Evolutionary conservation across 2,888 invertebrate genomes (phyloP).

Genomic region (Augiades crinisus): DNA sequence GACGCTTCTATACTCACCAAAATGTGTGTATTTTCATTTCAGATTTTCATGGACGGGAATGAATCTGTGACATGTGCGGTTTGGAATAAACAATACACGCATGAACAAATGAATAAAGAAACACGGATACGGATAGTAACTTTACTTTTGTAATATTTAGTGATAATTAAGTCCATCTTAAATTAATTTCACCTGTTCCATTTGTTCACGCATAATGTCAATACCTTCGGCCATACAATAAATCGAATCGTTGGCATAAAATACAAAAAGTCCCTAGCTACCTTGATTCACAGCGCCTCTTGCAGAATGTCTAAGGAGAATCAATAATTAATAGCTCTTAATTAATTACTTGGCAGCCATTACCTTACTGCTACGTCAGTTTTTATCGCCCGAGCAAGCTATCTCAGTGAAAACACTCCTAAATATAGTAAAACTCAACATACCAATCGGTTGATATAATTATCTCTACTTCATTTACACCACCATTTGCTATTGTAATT

Average conservation of each 20-base stretch:
- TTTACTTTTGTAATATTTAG: too few relatives aligned
- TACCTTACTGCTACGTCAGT: conserved; percentile 42
- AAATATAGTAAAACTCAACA: conserved; percentile 42
- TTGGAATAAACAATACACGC: too few relatives aligned
- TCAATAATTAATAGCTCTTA: conserved; percentile 62
- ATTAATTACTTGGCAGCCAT: conserved; percentile 63
- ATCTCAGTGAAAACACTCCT: conserved; percentile 37
- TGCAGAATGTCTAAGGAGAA: conserved; percentile 51
- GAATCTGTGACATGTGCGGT: too few relatives aligned
- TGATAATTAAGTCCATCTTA: too few relatives aligned
- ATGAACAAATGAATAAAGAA: too few relatives aligned
- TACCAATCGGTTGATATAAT: conserved; percentile 11
- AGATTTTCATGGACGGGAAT: too few relatives aligned
- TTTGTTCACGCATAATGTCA: conserved; percentile 1
- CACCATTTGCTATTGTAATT: not conserved
- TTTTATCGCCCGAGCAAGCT: conserved; percentile 42
- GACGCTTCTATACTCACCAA: too few relatives aligned
- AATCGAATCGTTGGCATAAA: not conserved
- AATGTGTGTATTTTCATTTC: too few relatives aligned
- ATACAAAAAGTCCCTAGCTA: not conserved
- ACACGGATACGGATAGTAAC: too few relatives aligned
- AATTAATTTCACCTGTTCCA: not conserved
- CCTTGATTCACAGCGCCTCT: conserved; percentile 30
- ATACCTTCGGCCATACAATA: not conserved
- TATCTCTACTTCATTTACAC: not conserved